Evolutionary conservation across 2,797 vertebrate genomes (phyloP).

Genomic region (Semaprochilodus insignis): DNA sequence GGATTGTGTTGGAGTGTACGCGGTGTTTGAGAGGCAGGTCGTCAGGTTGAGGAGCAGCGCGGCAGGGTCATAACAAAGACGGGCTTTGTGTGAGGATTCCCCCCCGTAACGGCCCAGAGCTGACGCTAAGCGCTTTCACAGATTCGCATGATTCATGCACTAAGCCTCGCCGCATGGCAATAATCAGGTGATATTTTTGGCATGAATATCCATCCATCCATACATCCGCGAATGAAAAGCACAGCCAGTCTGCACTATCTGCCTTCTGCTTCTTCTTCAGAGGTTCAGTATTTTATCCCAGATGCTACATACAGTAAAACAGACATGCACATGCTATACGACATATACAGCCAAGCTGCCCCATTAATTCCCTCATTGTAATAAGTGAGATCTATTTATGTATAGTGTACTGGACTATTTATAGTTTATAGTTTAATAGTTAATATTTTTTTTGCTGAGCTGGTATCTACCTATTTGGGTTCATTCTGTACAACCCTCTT

Average conservation of each 20-base stretch:
- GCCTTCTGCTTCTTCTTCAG: conserved; percentile 7
- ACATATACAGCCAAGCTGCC: too few relatives aligned
- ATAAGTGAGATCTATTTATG: too few relatives aligned
- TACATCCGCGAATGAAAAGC: conserved; percentile 32
- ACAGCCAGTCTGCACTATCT: conserved; percentile 29
- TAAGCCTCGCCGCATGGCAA: conserved; percentile 52
- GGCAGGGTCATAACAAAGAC: conserved; percentile 55
- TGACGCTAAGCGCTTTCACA: conserved; percentile 60
- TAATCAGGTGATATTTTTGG: conserved; percentile 63
- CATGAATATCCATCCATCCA: conserved; percentile 20
- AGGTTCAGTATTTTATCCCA: background rate
- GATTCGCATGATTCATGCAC: conserved; percentile 51
- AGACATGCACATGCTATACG: too few relatives aligned
- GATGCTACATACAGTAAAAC: background rate
- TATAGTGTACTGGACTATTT: too few relatives aligned
- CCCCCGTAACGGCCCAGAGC: conserved; percentile 43
- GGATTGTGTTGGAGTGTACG: background rate
- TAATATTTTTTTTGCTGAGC: too few relatives aligned
- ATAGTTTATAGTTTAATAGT: too few relatives aligned
- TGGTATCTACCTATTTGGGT: too few relatives aligned
- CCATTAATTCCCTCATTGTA: too few relatives aligned
- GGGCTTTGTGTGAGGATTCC: conserved; percentile 61
- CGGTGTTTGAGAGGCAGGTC: background rate
- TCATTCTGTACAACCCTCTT: too few relatives aligned
- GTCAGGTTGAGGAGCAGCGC: conserved; percentile 22